Evolutionary conservation across 2,113 vertebrate genomes (phyloP).

Genomic region (Choloepus hoffmanni): DNA sequence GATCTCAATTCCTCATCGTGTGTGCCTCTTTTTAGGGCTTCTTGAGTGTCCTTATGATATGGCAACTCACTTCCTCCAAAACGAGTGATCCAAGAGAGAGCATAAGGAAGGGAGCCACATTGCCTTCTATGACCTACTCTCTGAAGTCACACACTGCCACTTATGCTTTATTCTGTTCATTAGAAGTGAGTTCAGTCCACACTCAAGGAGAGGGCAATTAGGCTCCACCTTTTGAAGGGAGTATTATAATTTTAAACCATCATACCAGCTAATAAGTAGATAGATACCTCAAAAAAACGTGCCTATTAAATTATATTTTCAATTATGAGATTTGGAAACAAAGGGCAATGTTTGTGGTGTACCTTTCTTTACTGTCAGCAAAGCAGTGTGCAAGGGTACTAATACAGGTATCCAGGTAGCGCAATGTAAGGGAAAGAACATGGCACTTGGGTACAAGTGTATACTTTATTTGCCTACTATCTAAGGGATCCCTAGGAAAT

Average conservation of each 20-base stretch:
- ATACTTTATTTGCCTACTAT: not conserved
- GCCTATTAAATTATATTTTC: not conserved
- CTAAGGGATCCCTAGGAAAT: not conserved
- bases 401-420: not conserved
- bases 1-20: not conserved
- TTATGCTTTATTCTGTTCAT: not conserved
- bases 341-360: not conserved
- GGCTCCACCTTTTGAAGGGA: not conserved
- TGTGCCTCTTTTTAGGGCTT: not conserved
- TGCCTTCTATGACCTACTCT: not conserved
- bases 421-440: not conserved
- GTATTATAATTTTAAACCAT: not conserved
- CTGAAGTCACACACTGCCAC: not conserved
- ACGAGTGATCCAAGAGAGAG: not conserved
- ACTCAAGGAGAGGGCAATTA: not conserved
- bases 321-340: not conserved
- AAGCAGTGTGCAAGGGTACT: not conserved
- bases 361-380: not conserved
- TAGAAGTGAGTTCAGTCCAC: not conserved
- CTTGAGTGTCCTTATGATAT: not conserved
- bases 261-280: not conserved
- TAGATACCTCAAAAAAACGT: conserved; percentile 2
- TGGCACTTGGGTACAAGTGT: not conserved
- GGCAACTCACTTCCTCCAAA: not conserved
- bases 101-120: not conserved